Evolutionary conservation across 2,797 vertebrate genomes (phyloP).

Genomic region (Acridotheres tristis): DNA sequence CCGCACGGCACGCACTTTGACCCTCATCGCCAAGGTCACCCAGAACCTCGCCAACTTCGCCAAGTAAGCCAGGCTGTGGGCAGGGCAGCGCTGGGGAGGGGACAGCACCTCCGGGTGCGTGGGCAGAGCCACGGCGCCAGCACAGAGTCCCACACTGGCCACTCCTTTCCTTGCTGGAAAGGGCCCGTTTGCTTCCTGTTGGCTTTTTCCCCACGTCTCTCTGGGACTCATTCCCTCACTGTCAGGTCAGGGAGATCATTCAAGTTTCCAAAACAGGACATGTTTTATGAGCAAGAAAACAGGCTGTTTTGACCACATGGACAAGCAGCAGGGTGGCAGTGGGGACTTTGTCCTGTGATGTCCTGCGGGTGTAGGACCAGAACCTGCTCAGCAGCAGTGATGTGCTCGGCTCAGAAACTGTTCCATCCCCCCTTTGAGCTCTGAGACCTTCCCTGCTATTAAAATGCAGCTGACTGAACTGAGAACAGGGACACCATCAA

Average conservation of each 20-base stretch:
- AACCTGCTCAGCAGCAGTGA: neutral
- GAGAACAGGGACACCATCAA: neutral
- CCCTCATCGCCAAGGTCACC: slow-evolving; percentile 98
- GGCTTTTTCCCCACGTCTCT: neutral
- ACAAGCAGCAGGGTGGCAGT: neutral
- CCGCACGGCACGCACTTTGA: slow-evolving; percentile 94
- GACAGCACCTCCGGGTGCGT: too few species aligned
- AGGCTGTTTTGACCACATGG: neutral
- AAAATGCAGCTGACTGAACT: neutral
- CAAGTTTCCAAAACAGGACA: slow-evolving; percentile 45
- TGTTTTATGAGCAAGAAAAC: neutral
- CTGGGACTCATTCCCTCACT: neutral
- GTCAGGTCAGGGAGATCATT: neutral
- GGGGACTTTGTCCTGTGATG: neutral
- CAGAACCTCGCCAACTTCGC: slow-evolving; percentile 99
- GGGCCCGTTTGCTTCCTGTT: slow-evolving; percentile 1
- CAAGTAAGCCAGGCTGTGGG: slow-evolving; percentile 79
- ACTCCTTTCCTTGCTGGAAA: neutral
- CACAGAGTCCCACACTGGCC: neutral
- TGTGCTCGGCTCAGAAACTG: neutral
- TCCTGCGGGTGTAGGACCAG: neutral
- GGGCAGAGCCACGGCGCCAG: neutral
- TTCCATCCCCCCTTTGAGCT: neutral
- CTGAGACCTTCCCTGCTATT: neutral
- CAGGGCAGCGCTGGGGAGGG: neutral